Evolutionary conservation across 2,113 vertebrate species (phyloP).

Genomic region (Neodon shergylaensis): DNA sequence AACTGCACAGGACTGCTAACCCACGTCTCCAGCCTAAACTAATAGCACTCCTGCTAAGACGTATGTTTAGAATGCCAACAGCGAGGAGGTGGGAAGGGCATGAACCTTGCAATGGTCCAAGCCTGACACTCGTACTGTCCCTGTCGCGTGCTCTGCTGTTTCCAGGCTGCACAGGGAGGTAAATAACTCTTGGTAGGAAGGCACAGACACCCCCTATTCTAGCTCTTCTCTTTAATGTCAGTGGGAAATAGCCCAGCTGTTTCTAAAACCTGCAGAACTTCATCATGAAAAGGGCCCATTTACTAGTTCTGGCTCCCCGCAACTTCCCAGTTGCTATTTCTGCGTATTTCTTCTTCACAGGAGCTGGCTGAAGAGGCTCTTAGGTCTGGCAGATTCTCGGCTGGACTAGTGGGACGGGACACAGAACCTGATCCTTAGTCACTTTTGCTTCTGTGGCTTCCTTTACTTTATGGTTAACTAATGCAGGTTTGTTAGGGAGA

Average conservation of each 20-base stretch:
- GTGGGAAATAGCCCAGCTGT: slow-evolving; percentile 64
- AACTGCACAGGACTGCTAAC: neutral
- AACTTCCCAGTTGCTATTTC: neutral
- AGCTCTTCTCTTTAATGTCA: slow-evolving; percentile 60
- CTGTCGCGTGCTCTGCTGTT: neutral
- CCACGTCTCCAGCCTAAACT: neutral
- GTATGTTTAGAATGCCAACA: slow-evolving; percentile 14
- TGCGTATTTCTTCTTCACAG: neutral
- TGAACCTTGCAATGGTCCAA: neutral
- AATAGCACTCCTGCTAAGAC: slow-evolving; percentile 4
- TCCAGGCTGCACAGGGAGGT: slow-evolving; percentile 59
- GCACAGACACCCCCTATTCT: neutral
- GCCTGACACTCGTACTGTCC: neutral
- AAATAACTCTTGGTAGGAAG: slow-evolving; percentile 49
- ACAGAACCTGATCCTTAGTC: neutral
- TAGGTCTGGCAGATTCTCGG: rapidly evolving
- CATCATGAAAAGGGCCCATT: slow-evolving; percentile 50
- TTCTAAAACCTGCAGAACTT: slow-evolving; percentile 62
- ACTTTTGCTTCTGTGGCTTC: neutral
- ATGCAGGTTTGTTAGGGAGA: neutral
- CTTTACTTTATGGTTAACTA: neutral
- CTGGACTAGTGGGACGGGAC: neutral
- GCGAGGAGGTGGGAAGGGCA: neutral
- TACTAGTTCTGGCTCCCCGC: neutral
- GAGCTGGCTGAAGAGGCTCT: neutral